Evolutionary conservation across 2,113 vertebrate species (phyloP).

Genomic region (Cranoglanis bouderius): DNA sequence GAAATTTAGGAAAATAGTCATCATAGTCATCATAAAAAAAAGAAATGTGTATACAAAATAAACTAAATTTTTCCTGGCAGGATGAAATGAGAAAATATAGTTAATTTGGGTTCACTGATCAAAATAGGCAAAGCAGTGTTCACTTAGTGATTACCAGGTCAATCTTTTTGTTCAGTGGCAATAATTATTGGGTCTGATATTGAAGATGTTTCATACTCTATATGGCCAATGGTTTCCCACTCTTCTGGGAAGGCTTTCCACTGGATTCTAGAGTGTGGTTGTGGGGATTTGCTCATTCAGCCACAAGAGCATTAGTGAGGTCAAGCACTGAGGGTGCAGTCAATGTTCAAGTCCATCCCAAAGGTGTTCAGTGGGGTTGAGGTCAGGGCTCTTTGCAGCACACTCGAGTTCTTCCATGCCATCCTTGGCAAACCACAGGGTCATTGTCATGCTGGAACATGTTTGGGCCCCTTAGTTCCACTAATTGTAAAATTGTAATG

Average conservation of each 20-base stretch:
- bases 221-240: neutral
- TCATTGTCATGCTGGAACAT: neutral
- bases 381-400: neutral
- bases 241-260: neutral
- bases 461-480: neutral
- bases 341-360: neutral
- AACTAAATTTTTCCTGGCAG: neutral
- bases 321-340: neutral
- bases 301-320: neutral
- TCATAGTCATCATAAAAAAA: neutral
- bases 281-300: neutral
- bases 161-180: neutral
- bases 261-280: neutral
- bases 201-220: neutral
- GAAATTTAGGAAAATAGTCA: neutral
- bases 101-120: neutral
- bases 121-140: neutral
- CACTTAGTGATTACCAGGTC: neutral
- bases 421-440: neutral
- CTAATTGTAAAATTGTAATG: neutral
- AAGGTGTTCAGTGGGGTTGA: neutral
- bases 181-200: neutral
- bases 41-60: neutral
- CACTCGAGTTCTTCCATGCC: neutral
- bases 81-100: neutral